These are phyloP conservation scores for Lophius piscatorius DNA, from an alignment of 2,113 vertebrate species.

Conservation along the genomic window DNA sequence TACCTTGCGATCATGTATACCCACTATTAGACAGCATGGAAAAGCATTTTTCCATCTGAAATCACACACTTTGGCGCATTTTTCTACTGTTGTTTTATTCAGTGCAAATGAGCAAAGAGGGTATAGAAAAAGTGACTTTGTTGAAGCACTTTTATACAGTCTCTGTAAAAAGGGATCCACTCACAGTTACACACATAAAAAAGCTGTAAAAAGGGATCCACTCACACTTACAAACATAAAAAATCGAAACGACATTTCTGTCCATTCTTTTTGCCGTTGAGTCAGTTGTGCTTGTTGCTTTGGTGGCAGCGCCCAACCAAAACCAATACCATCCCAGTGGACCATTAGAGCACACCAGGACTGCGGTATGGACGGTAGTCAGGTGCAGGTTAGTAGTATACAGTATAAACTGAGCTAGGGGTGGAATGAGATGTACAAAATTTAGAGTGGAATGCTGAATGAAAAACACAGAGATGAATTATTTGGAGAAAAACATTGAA, in stretches of 20 bases:
- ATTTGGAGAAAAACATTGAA: slow-evolving; percentile 25
- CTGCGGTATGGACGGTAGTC: too few species aligned
- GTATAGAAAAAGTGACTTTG: too few species aligned
- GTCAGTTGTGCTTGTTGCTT: slow-evolving; percentile 58
- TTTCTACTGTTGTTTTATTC: too few species aligned
- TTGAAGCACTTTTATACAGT: too few species aligned
- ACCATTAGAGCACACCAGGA: slow-evolving; percentile 50
- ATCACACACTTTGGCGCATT: too few species aligned
- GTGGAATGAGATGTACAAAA: slow-evolving; percentile 22
- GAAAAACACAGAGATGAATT: slow-evolving; percentile 23
- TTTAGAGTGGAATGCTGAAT: slow-evolving; percentile 39
- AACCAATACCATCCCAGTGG: slow-evolving; percentile 57
- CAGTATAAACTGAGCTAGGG: slow-evolving; percentile 20
- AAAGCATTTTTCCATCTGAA: too few species aligned
- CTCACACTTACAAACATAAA: too few species aligned
- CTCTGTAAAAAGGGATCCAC: too few species aligned
- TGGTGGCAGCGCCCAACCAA: slow-evolving; percentile 54
- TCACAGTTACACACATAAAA: slow-evolving; percentile 1
- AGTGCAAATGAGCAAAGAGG: too few species aligned
- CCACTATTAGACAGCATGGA: too few species aligned
- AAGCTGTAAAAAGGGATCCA: slow-evolving; percentile 7
- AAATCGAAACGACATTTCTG: slow-evolving; percentile 30
- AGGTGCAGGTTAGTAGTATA: slow-evolving; percentile 15
- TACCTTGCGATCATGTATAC: too few species aligned
- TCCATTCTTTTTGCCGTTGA: slow-evolving; percentile 45